Conservation (phyloP, 53 echinoderm and acorn worm species). For the Astropecten irregularis region DNA sequence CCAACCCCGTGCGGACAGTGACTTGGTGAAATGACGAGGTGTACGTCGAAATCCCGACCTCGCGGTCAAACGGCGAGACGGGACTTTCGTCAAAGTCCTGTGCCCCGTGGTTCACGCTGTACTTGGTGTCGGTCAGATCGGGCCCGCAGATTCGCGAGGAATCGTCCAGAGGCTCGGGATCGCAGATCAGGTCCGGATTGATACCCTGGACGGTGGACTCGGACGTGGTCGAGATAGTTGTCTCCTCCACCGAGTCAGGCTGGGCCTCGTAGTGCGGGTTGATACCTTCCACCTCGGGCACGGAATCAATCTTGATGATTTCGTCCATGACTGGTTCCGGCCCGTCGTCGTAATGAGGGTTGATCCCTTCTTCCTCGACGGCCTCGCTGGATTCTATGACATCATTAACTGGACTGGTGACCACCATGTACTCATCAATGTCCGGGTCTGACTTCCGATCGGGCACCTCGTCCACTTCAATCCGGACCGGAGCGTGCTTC, state of each 20-base stretch:
- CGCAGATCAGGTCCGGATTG: conserved; percentile 84
- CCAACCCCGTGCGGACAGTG: conserved; percentile 55
- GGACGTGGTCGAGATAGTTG: conserved; percentile 61
- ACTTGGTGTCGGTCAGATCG: conserved; percentile 69
- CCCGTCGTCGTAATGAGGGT: conserved; percentile 69
- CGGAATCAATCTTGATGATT: conserved; percentile 2
- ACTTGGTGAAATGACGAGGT: conserved; percentile 36
- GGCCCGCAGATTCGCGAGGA: conserved; percentile 76
- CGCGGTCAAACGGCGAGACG: conserved; percentile 24
- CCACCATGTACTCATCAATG: conserved; percentile 71
- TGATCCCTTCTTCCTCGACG: conserved; percentile 70
- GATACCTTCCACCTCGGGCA: conserved; percentile 65
- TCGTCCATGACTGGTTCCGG: conserved; percentile 65
- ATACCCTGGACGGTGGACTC: conserved; percentile 89
- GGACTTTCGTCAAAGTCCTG: conserved; percentile 76
- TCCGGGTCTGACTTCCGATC: conserved; percentile 83
- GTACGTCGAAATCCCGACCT: conserved; percentile 44
- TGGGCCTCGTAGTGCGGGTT: conserved; percentile 66
- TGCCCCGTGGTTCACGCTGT: conserved; percentile 77
- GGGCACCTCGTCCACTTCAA: conserved; percentile 85
- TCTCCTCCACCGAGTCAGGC: conserved; percentile 76
- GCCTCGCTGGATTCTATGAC: conserved; percentile 54
- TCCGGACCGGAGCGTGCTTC: conserved; percentile 49
- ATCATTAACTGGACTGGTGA: conserved; percentile 52
- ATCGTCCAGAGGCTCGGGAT: conserved; percentile 80